These are phyloP conservation scores for Gambusia affinis DNA, from an alignment of 2,113 vertebrate species.

Conservation along the genomic window DNA sequence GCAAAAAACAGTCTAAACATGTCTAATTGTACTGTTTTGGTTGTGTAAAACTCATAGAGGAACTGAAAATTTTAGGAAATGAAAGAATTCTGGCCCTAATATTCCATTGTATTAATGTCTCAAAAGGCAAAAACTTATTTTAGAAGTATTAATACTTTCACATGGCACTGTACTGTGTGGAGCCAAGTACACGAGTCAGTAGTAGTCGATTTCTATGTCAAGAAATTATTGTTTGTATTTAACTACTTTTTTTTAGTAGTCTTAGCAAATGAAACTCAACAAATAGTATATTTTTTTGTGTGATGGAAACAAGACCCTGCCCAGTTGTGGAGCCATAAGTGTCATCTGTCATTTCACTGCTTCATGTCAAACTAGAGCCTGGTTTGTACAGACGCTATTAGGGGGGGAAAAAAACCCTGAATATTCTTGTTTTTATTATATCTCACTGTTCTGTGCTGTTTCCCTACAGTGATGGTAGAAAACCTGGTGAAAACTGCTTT, in stretches of 20 bases:
- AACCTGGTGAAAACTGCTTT: constrained; percentile 43
- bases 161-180: background rate
- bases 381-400: constrained; percentile 42
- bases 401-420: constrained; percentile 1
- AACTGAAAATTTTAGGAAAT: background rate
- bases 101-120: too few species aligned
- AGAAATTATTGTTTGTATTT: background rate
- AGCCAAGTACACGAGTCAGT: background rate
- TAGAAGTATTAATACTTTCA: too few species aligned
- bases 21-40: constrained; percentile 22
- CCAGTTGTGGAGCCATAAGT: background rate
- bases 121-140: too few species aligned
- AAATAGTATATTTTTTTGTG: too few species aligned
- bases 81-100: too few species aligned
- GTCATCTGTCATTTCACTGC: background rate
- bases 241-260: background rate
- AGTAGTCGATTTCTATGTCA: too few species aligned
- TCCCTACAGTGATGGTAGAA: constrained; percentile 43
- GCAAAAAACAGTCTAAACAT: constrained; percentile 3
- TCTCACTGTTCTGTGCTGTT: constrained; percentile 48
- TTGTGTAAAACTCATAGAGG: constrained; percentile 5
- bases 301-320: constrained; percentile 4
- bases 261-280: constrained; percentile 9
- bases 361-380: constrained; percentile 16
- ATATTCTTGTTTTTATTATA: constrained; percentile 19